phyloP scores from a whole-genome alignment of 2,797 vertebrate genomes.

The Darevskia nairensis region DNA sequence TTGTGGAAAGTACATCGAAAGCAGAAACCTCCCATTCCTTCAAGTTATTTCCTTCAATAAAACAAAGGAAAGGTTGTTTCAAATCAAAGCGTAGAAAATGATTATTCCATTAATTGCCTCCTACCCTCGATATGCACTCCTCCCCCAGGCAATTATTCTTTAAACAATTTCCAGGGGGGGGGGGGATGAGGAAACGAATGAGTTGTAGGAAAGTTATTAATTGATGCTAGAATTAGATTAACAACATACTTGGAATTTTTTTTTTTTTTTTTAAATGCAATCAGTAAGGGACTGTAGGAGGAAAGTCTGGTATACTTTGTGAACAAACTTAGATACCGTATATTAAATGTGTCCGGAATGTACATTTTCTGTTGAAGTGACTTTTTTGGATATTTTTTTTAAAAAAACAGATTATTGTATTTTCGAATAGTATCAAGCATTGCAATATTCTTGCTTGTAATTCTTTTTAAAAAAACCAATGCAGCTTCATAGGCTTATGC shows the following conservation, averaged over 20 bases:
- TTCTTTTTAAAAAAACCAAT: too few relatives aligned
- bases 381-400: background rate
- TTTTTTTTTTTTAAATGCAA: background rate
- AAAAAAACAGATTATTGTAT: background rate
- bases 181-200: background rate
- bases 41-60: slow-evolving; percentile 15
- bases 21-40: background rate
- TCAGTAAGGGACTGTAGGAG: background rate
- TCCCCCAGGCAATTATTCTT: background rate
- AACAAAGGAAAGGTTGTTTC: background rate
- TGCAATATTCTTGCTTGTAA: too few relatives aligned
- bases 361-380: background rate
- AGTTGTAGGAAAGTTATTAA: background rate
- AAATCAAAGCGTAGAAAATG: background rate
- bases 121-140: background rate
- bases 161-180: background rate
- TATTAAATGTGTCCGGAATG: background rate
- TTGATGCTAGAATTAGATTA: background rate
- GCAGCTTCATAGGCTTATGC: too few relatives aligned
- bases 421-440: background rate
- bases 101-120: background rate
- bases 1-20: slow-evolving; percentile 14
- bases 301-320: background rate
- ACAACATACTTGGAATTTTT: background rate
- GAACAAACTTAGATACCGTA: background rate